Evolutionary conservation across 2,797 vertebrate species (phyloP).

Genomic region (Iguana delicatissima): DNA sequence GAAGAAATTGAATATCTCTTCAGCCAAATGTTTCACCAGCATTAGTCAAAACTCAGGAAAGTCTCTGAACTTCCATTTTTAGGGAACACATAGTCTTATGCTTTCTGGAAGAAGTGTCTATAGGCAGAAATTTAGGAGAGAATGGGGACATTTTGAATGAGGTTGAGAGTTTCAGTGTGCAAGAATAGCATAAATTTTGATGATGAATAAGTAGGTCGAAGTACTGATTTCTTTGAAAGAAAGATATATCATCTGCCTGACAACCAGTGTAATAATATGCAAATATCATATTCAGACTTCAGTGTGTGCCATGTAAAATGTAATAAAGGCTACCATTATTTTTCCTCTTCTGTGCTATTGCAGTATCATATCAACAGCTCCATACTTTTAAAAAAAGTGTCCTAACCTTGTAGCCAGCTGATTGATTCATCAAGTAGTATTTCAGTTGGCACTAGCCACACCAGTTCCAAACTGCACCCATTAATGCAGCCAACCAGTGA

Average conservation of each 20-base stretch:
- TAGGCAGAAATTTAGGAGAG: background rate
- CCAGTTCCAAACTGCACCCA: too few species aligned
- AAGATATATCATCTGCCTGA: background rate
- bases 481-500: too few species aligned
- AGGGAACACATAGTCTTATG: background rate
- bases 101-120: background rate
- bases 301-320: too few species aligned
- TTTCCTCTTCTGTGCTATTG: background rate
- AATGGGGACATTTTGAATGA: background rate
- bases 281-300: background rate
- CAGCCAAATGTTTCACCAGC: background rate
- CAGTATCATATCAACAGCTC: background rate
- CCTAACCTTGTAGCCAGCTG: background rate
- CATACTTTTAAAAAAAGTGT: background rate
- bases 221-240: background rate
- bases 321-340: background rate
- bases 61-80: background rate
- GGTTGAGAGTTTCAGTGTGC: background rate
- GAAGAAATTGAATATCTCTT: background rate
- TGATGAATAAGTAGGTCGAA: background rate
- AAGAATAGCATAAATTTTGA: background rate
- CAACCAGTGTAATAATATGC: background rate
- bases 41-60: background rate
- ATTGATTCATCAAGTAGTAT: background rate
- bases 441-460: background rate